A percentile compares a stretch with the other conserved stretches of the same genome.
Conservation (phyloP, 2,888 invertebrate genomes). For the Agriotes lineatus region DNA sequence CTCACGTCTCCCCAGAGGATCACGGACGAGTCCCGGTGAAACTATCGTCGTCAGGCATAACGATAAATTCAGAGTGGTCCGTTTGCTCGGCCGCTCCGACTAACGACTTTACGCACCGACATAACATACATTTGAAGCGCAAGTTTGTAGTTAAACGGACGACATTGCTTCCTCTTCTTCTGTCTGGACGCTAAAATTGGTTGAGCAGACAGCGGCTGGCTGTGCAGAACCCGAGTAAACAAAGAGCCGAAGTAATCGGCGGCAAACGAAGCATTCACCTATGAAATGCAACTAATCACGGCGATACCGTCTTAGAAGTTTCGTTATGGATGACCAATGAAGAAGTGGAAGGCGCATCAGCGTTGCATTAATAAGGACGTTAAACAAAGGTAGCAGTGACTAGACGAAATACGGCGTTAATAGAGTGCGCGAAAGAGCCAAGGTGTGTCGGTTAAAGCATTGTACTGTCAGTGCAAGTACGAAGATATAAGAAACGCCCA, state of each 20-base stretch:
- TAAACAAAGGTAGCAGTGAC: constrained; percentile 28
- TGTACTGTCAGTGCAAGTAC: constrained; percentile 33
- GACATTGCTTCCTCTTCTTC: constrained; percentile 24
- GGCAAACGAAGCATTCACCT: not conserved
- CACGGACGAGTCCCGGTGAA: constrained; percentile 53
- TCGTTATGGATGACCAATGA: constrained; percentile 8
- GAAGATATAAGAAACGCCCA: constrained; percentile 18
- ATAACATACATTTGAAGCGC: constrained; percentile 55
- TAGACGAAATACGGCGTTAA: constrained; percentile 35
- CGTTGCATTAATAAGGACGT: constrained; percentile 23
- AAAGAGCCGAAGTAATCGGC: constrained; percentile 4
- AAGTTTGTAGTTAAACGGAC: constrained; percentile 47
- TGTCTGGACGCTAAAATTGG: constrained; percentile 12
- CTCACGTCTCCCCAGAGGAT: constrained; percentile 63
- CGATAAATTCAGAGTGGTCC: constrained; percentile 61
- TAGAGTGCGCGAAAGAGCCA: constrained; percentile 29
- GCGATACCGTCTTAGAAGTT: not conserved
- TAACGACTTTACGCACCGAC: constrained; percentile 61
- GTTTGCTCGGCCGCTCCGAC: constrained; percentile 48
- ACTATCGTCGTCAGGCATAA: constrained; percentile 61
- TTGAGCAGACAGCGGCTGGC: not conserved
- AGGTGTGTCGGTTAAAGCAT: constrained; percentile 31
- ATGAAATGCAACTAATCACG: constrained; percentile 9
- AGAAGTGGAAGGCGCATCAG: not conserved
- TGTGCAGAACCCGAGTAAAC: constrained; percentile 3